A percentile compares a stretch with the other conserved stretches of the same genome.
Conservation (phyloP, 2,797 vertebrate genomes). For the Dendrocincla fuliginosa region DNA sequence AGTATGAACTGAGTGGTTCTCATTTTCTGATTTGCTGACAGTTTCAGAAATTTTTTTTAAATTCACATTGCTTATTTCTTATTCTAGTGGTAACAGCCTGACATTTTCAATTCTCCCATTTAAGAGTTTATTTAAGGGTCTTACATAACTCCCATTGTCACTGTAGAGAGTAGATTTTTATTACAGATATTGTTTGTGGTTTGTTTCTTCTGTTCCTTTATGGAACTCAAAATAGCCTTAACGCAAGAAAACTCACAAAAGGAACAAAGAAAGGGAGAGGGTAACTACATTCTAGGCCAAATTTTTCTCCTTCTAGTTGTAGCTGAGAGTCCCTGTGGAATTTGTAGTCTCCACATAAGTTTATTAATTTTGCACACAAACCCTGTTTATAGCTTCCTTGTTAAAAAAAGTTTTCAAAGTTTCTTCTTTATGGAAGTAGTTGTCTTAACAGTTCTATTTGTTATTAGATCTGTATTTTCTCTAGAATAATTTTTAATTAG, state of each 20-base stretch:
- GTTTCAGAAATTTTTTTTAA: not conserved
- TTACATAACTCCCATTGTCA: not conserved
- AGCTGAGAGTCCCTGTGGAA: not conserved
- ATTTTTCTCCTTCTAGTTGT: not conserved
- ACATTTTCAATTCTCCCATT: not conserved
- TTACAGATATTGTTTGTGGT: not conserved
- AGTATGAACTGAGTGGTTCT: not conserved
- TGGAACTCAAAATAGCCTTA: not conserved
- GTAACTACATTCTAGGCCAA: not conserved
- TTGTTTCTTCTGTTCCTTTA: not conserved
- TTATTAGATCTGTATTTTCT: not conserved
- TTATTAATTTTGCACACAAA: not conserved
- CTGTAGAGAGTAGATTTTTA: not conserved
- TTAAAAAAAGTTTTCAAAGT: not conserved
- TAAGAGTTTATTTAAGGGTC: not conserved
- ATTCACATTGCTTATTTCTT: not conserved
- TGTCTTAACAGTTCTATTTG: not conserved
- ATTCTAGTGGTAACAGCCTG: not conserved
- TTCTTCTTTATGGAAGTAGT: not conserved
- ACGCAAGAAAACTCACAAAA: not conserved
- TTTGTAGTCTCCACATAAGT: not conserved
- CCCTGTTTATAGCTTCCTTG: not conserved
- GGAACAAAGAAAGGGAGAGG: not conserved
- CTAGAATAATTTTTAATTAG: conserved; percentile 5
- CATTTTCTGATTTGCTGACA: not conserved